These are phyloP conservation scores for Poeciliopsis infans DNA, from an alignment of 2,797 vertebrate species.

Conservation along the genomic window DNA sequence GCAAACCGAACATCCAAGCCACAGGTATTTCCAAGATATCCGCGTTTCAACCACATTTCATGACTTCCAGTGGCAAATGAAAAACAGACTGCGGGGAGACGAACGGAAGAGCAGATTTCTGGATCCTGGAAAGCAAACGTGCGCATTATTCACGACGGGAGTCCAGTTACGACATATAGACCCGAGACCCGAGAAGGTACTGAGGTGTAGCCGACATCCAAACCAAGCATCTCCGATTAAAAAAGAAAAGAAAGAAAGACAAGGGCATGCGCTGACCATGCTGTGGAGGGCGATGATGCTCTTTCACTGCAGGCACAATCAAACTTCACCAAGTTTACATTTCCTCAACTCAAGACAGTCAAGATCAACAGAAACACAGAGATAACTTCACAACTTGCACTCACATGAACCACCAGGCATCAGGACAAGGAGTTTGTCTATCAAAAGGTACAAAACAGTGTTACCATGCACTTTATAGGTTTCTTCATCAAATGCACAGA, in stretches of 20 bases:
- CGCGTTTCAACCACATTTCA: conserved; percentile 63
- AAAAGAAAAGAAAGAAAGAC: conserved; percentile 43
- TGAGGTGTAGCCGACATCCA: conserved; percentile 53
- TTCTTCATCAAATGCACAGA: conserved; percentile 47
- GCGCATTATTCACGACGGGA: conserved; percentile 53
- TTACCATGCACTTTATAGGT: conserved; percentile 70
- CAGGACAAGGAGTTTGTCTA: conserved; percentile 52
- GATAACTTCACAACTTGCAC: conserved; percentile 58
- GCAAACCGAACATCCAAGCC: conserved; percentile 68
- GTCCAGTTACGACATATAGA: conserved; percentile 44
- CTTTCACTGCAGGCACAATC: conserved; percentile 75
- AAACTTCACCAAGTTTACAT: conserved; percentile 69
- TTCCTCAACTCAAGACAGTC: conserved; percentile 56
- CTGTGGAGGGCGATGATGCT: conserved; percentile 52
- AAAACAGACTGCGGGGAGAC: conserved; percentile 65
- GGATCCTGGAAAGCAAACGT: conserved; percentile 52
- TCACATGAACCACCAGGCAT: conserved; percentile 66
- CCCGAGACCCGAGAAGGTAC: conserved; percentile 48
- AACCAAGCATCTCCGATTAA: conserved; percentile 62
- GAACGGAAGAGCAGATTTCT: conserved; percentile 67
- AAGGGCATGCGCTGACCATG: conserved; percentile 69
- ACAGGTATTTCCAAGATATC: conserved; percentile 74
- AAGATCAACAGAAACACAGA: conserved; percentile 64
- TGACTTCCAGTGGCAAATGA: conserved; percentile 70
- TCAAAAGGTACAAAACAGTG: conserved; percentile 69